These are phyloP conservation scores for Standfussiana lucernea DNA, from an alignment of 2,888 invertebrate species.

Conservation along the genomic window DNA sequence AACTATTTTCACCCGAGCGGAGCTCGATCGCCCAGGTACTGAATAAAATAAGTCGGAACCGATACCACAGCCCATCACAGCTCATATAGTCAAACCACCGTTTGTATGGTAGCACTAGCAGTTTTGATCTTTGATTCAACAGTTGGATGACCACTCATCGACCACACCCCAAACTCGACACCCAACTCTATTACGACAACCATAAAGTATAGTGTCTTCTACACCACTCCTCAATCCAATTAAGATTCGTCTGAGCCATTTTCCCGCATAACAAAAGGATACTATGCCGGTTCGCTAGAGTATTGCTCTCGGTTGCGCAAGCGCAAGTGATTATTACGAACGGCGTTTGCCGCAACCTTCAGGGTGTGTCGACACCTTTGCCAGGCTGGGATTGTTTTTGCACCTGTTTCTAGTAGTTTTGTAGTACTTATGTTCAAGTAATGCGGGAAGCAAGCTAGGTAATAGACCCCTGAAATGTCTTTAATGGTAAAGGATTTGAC, in stretches of 20 bases:
- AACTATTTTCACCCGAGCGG: too few species aligned
- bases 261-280: slow-evolving; percentile 38
- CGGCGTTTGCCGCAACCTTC: slow-evolving; percentile 45
- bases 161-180: too few species aligned
- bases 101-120: not conserved
- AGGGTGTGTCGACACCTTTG: slow-evolving; percentile 40
- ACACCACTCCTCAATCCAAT: slow-evolving; percentile 20
- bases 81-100: not conserved
- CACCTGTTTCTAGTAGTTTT: slow-evolving; percentile 21
- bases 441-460: not conserved
- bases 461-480: not conserved
- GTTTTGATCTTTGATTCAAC: not conserved
- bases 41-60: too few species aligned
- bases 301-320: slow-evolving; percentile 31
- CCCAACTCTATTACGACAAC: too few species aligned
- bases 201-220: too few species aligned
- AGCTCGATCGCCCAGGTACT: too few species aligned
- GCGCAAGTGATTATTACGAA: slow-evolving; percentile 13
- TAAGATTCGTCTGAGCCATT: slow-evolving; percentile 35
- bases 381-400: slow-evolving; percentile 3
- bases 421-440: not conserved
- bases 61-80: not conserved
- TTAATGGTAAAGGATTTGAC: not conserved
- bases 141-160: not conserved
- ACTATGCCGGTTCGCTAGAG: slow-evolving; percentile 15